Percentiles rank a stretch among this genome's conserved stretches.
Conservation (phyloP, 2,888 invertebrate species). For the Agrotis exclamationis region DNA sequence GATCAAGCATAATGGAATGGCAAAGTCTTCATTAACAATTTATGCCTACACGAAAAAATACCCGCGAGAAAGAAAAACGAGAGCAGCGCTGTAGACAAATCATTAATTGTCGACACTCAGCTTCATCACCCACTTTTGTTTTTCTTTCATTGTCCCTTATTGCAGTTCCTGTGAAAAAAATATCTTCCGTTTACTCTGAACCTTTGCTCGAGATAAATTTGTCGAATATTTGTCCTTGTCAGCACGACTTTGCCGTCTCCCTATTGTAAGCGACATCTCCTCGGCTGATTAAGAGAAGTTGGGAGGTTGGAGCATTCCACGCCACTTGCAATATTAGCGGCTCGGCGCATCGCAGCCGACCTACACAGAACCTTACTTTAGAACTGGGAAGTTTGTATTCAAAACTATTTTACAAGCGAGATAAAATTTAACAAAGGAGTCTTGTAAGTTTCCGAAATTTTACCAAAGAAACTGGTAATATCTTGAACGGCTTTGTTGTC, state of each 20-base stretch:
- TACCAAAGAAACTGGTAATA: constrained; percentile 27
- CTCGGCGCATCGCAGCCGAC: constrained; percentile 53
- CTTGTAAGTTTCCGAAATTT: constrained; percentile 45
- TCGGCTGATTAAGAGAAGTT: constrained; percentile 72
- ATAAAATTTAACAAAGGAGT: constrained; percentile 56
- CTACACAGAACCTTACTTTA: constrained; percentile 49
- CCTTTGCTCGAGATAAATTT: constrained; percentile 59
- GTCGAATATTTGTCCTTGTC: constrained; percentile 62
- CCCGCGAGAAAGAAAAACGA: constrained; percentile 12
- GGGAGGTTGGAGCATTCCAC: constrained; percentile 62
- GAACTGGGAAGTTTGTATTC: constrained; percentile 46
- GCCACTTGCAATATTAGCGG: constrained; percentile 68
- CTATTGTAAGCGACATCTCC: constrained; percentile 62
- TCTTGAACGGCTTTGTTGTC: constrained; percentile 31
- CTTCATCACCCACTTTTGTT: constrained; percentile 49
- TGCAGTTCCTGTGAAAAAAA: constrained; percentile 52
- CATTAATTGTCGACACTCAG: constrained; percentile 44
- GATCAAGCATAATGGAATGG: constrained; percentile 31
- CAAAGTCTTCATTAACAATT: constrained; percentile 25
- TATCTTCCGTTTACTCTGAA: constrained; percentile 51
- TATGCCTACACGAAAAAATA: constrained; percentile 25
- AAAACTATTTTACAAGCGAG: constrained; percentile 48
- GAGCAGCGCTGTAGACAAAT: constrained; percentile 34
- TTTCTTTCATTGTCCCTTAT: constrained; percentile 51
- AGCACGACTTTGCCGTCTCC: constrained; percentile 53